Conservation (phyloP, 2,888 invertebrate species). For the Idaea dimidiata region DNA sequence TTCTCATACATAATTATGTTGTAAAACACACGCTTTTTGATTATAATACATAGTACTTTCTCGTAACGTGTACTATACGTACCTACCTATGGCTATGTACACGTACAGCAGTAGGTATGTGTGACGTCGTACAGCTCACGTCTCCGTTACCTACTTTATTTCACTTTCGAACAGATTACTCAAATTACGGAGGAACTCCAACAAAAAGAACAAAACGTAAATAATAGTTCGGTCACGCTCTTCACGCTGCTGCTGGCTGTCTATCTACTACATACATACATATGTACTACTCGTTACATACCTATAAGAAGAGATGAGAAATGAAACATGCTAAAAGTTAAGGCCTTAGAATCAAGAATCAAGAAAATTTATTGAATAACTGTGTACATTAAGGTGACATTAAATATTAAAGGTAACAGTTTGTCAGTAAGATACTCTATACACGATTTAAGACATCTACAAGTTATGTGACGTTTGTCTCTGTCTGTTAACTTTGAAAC, state of each 20-base stretch:
- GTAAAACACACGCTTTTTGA: not conserved
- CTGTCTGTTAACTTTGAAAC: too few relatives aligned
- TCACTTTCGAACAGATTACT: not conserved
- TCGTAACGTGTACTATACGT: not conserved
- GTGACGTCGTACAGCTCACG: not conserved
- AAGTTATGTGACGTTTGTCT: too few relatives aligned
- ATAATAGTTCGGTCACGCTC: not conserved
- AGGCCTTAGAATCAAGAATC: too few relatives aligned
- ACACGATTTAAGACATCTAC: too few relatives aligned
- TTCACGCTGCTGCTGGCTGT: not conserved
- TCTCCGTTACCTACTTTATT: not conserved
- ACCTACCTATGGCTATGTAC: too few relatives aligned
- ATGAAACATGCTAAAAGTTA: too few relatives aligned
- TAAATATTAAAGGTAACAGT: too few relatives aligned
- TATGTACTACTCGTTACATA: not conserved
- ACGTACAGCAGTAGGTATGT: not conserved
- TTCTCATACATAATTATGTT: not conserved
- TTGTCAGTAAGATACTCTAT: too few relatives aligned
- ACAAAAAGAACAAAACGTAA: not conserved
- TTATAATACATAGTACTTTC: not conserved
- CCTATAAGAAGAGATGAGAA: too few relatives aligned
- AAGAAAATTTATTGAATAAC: too few relatives aligned
- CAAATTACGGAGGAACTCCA: not conserved
- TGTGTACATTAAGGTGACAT: too few relatives aligned
- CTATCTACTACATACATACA: not conserved